Conservation (phyloP, 1,140 invertebrate species). For the Scaptomyza graminum region DNA sequence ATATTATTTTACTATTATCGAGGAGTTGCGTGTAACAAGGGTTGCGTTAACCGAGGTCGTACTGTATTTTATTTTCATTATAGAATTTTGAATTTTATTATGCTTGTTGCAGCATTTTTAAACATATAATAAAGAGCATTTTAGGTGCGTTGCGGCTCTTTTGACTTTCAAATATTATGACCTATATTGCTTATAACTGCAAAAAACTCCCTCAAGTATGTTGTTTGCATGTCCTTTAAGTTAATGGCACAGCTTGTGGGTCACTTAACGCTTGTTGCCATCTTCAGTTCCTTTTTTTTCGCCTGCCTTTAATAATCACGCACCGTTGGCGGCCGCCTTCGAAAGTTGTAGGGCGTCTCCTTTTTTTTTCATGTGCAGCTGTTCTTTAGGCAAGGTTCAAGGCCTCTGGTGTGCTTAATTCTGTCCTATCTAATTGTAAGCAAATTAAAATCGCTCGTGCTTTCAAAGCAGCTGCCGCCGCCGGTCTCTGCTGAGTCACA, state of each 20-base stretch:
- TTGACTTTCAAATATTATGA: constrained; percentile 13
- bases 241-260: constrained; percentile 44
- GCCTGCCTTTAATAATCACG: constrained; percentile 56
- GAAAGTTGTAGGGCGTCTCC: constrained; percentile 48
- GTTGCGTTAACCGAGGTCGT: too few species aligned
- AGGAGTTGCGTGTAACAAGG: too few species aligned
- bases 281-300: constrained; percentile 1
- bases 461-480: constrained; percentile 7
- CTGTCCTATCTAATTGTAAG: constrained; percentile 46
- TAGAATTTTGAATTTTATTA: too few species aligned
- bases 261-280: constrained; percentile 47
- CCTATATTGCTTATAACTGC: constrained; percentile 26
- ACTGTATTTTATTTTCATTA: too few species aligned
- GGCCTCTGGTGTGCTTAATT: constrained; percentile 26
- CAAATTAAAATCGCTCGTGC: constrained; percentile 50
- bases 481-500: neutral
- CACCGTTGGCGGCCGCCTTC: constrained; percentile 12
- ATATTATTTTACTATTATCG: too few species aligned
- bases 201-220: constrained; percentile 55
- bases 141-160: neutral
- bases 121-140: constrained; percentile 30
- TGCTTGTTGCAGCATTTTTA: too few species aligned
- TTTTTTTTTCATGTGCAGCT: neutral
- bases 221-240: constrained; percentile 57
- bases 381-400: constrained; percentile 13